Conservation (phyloP, 2,113 vertebrate genomes). For the Pseudopipra pipra region DNA sequence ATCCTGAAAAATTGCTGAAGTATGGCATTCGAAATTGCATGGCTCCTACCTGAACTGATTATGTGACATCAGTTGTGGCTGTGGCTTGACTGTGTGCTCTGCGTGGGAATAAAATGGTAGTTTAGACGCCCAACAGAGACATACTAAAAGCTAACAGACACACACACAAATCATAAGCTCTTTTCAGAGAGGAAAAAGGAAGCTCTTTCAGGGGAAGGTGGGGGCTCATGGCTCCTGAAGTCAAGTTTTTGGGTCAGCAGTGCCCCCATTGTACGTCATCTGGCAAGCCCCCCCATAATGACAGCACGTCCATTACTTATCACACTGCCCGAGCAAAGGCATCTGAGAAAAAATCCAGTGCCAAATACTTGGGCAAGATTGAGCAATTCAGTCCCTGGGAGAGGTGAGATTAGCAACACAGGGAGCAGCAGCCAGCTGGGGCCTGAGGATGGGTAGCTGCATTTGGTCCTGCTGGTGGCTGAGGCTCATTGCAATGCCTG, state of each 20-base stretch:
- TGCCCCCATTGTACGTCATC: background rate
- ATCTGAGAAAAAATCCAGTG: background rate
- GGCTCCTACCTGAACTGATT: background rate
- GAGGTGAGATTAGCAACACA: background rate
- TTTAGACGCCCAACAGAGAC: background rate
- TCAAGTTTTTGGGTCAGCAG: background rate
- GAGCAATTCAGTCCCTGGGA: background rate
- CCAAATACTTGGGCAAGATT: background rate
- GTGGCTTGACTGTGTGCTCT: background rate
- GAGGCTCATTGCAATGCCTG: background rate
- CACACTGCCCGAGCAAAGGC: background rate
- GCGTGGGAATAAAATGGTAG: background rate
- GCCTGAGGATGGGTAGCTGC: background rate
- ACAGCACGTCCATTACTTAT: background rate
- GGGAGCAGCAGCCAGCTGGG: background rate
- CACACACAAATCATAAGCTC: background rate
- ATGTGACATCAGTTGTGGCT: background rate
- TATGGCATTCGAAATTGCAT: background rate
- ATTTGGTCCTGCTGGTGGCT: background rate
- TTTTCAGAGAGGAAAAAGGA: background rate
- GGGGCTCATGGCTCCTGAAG: background rate
- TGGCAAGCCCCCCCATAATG: background rate
- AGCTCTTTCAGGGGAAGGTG: background rate
- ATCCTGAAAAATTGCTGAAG: background rate
- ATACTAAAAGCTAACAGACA: background rate